Evolutionary conservation across 2,888 invertebrate species (phyloP).

Genomic region (Bombylius discolor): DNA sequence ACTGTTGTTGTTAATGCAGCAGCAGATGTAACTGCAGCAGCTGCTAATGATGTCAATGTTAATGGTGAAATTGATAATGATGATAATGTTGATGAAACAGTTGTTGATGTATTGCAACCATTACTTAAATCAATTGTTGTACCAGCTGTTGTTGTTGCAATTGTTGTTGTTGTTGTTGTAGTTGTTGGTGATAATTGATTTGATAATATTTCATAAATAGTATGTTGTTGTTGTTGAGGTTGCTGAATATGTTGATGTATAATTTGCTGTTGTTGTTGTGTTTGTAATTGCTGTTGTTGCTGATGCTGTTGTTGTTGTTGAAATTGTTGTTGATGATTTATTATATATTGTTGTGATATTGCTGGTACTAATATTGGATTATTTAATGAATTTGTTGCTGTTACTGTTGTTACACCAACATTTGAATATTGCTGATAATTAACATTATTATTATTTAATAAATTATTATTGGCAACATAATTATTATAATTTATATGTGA

Average conservation of each 20-base stretch:
- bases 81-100: conserved; percentile 7
- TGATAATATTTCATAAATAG: background rate
- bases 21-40: background rate
- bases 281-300: background rate
- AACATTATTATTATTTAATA: background rate
- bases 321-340: background rate
- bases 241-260: too few species aligned
- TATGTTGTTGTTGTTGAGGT: background rate
- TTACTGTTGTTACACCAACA: background rate
- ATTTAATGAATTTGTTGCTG: background rate
- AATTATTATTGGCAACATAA: background rate
- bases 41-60: conserved; percentile 3
- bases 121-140: background rate
- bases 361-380: background rate
- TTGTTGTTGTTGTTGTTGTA: background rate
- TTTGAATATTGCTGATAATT: background rate
- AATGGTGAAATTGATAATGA: conserved; percentile 9
- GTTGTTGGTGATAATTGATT: background rate
- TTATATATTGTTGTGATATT: background rate
- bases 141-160: conserved; percentile 2
- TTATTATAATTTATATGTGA: background rate
- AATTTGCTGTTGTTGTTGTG: too few species aligned
- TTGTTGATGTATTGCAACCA: background rate
- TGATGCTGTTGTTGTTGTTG: background rate
- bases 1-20: conserved; percentile 4